A percentile compares a stretch with the other conserved stretches of the same genome.
Conservation (phyloP, 92 coral and sea anemone genomes). For the Porites lobata region DNA sequence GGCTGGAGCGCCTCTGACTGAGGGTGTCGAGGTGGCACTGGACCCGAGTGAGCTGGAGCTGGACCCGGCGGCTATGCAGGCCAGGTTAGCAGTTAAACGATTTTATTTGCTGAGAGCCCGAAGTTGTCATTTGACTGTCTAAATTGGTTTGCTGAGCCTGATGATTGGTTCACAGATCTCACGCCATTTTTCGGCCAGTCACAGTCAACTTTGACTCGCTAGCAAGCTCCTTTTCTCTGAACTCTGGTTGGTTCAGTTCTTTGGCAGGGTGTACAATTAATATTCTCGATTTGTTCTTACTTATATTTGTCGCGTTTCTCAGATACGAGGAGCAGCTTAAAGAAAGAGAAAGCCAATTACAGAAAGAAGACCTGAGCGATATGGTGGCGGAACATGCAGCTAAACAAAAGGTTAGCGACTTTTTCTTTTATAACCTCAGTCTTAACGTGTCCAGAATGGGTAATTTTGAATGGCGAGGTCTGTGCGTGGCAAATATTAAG, state of each 20-base stretch:
- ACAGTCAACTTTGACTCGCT: no score
- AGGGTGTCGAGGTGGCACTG: constrained; percentile 97
- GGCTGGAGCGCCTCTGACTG: constrained; percentile 90
- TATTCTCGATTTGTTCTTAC: no score
- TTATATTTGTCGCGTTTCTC: neutral
- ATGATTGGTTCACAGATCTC: no score
- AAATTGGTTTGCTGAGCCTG: no score
- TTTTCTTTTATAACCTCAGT: no score
- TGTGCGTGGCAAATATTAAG: no score
- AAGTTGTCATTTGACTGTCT: neutral
- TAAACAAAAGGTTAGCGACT: constrained; percentile 84
- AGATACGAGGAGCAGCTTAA: constrained; percentile 97
- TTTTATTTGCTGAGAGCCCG: no score
- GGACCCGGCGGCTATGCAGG: constrained; percentile 99
- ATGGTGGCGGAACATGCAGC: constrained; percentile 99
- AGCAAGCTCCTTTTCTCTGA: no score
- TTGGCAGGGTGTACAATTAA: no score
- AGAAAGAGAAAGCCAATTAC: constrained; percentile 92
- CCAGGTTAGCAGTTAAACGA: constrained; percentile 73
- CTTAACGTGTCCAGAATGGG: neutral
- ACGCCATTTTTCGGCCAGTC: no score
- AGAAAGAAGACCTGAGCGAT: constrained; percentile 97
- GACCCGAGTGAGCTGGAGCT: constrained; percentile 99
- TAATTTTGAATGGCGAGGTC: no score
- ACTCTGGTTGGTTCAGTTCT: no score